Evolutionary conservation across 2,888 invertebrate genomes (phyloP).

Genomic region (Cryptus viduatorius): DNA sequence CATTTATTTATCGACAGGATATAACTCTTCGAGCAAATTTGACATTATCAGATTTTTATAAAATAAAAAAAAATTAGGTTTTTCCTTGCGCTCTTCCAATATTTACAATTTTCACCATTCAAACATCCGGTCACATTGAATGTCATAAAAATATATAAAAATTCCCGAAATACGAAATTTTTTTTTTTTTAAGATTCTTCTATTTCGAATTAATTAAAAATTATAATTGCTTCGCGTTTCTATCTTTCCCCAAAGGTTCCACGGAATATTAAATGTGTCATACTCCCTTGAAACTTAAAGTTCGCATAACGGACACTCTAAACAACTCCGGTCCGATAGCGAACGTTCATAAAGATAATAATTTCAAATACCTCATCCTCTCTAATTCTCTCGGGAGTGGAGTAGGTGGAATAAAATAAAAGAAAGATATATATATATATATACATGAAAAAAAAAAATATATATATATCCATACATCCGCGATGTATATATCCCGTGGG

Average conservation of each 20-base stretch:
- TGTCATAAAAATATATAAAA: too few species aligned
- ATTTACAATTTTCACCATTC: too few species aligned
- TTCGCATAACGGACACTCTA: neutral
- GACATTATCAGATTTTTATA: too few species aligned
- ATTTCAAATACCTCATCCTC: slow-evolving; percentile 49
- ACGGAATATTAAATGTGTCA: neutral
- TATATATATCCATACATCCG: slow-evolving; percentile 1
- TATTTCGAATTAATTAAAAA: neutral
- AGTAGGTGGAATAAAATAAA: slow-evolving; percentile 28
- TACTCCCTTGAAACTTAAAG: neutral
- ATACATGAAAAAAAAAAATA: slow-evolving; percentile 9
- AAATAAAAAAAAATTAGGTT: too few species aligned
- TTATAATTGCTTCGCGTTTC: neutral
- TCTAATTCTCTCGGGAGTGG: slow-evolving; percentile 43
- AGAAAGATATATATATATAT: neutral
- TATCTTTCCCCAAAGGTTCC: neutral
- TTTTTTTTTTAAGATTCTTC: too few species aligned
- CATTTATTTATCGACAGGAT: too few species aligned
- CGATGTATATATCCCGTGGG: slow-evolving; percentile 18
- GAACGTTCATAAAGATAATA: slow-evolving; percentile 30
- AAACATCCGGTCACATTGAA: too few species aligned
- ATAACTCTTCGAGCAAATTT: too few species aligned
- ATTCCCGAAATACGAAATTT: too few species aligned
- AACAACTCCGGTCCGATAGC: neutral
- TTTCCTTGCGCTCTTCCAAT: too few species aligned